Base-by-base conservation (phyloP, 2,888 invertebrate genomes). In the Pherbina coryleti region DNA sequence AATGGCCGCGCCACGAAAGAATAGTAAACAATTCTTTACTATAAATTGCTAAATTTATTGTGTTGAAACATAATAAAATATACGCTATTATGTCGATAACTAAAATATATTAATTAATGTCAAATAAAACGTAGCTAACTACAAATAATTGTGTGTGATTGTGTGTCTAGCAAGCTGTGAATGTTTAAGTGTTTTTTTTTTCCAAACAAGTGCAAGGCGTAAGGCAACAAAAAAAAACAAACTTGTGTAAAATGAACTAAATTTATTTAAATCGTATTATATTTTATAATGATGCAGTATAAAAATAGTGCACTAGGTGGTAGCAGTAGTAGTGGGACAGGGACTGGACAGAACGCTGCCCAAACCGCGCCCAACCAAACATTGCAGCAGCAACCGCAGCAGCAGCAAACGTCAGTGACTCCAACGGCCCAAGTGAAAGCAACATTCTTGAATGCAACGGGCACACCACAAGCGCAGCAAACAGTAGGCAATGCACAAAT, bases 271-370 rank as follows among this genome's bases (percentile, higher is more conserved):
- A 22, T 1, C 8, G 49, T 25, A n/a, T 62, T 8, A 25, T 17
- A 53, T 22, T 28, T 17, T 60, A 37, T 78, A 79, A 87, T 87
- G 87, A 82, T 87, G 75, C 87, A 87, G 75, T 87, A 86, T 82
- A 87, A 87, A 81, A 87, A 84, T 80, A 73, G 80, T 74, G 70
- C 78, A n/a, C 79, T 79, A 66, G 79, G 81, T 11, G 73, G 75
- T 2, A 75, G 75, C 25, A 81, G 34, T 44, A 69, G 80, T 37
- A 74, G 79, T 55, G 79, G 80, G 60, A 79, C 67, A 79, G 81
- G 78, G 75, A 81, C 78, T 75, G 77, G 81, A 11, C 22, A 22
- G 28, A 51, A 53, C 14, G 66, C 75, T 75, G 79, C 78, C 74
- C 79, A 80, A 79, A 79, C 83, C 67, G 55, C 79, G 19, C 76